Conservation (phyloP, 2,113 vertebrate species). For the Neopipo cinnamomea region DNA sequence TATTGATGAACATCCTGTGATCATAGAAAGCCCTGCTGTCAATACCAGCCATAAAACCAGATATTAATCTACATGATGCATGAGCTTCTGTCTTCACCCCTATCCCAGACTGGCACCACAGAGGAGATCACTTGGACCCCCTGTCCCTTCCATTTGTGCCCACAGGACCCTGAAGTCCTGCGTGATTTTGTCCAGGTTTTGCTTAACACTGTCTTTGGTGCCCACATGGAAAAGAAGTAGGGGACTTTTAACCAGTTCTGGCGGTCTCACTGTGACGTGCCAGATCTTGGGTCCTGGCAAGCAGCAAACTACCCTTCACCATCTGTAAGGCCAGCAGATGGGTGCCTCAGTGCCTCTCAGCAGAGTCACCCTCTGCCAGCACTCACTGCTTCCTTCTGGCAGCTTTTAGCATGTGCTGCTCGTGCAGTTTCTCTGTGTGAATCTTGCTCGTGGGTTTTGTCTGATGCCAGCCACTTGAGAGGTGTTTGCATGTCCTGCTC, state of each 20-base stretch:
- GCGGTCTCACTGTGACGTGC: not conserved
- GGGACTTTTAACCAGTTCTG: not conserved
- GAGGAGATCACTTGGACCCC: not conserved
- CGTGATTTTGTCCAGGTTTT: not conserved
- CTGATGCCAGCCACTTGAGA: not conserved
- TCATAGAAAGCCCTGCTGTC: not conserved
- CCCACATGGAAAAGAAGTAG: not conserved
- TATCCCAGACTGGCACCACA: not conserved
- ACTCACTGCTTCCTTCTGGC: not conserved
- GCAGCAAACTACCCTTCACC: not conserved
- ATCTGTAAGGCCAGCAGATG: not conserved
- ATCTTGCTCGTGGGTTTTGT: not conserved
- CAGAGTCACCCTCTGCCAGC: not conserved
- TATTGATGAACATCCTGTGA: fast-evolving
- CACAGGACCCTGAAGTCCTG: not conserved
- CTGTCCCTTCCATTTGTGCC: not conserved
- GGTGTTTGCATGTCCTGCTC: not conserved
- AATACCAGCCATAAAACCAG: not conserved
- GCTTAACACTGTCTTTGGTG: not conserved
- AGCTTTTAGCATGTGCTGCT: not conserved
- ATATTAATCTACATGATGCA: not conserved
- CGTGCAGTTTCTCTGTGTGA: not conserved
- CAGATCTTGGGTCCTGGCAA: not conserved
- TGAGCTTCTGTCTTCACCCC: not conserved
- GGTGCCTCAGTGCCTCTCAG: not conserved